A percentile compares a stretch with the other conserved stretches of the same genome.
Evolutionary conservation across 2,888 invertebrate genomes (phyloP).

Genomic region (Drosophila longiperda): DNA sequence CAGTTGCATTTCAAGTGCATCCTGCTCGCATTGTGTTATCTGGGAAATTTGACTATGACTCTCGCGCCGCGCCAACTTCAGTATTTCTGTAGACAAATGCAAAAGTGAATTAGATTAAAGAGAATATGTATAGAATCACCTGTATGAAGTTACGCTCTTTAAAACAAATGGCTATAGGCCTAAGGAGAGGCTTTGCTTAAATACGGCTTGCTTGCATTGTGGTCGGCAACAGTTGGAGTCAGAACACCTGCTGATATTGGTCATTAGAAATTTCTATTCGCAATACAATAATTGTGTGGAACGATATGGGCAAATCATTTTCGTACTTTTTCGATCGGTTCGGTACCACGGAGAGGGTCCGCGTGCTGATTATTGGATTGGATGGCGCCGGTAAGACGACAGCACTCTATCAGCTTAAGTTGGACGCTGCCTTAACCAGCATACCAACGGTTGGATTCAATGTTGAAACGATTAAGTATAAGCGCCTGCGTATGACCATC

Average conservation of each 20-base stretch:
- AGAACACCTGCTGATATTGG: constrained; percentile 5
- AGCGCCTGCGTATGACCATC: constrained; percentile 78
- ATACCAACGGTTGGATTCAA: constrained; percentile 82
- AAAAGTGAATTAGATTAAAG: constrained; percentile 4
- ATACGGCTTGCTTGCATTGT: neutral
- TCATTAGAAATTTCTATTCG: neutral
- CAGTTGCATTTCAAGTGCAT: constrained; percentile 98
- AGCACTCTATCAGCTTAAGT: constrained; percentile 76
- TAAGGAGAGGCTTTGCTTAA: neutral
- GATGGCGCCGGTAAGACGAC: constrained; percentile 83
- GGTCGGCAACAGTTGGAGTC: constrained; percentile 3
- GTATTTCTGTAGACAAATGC: constrained; percentile 89
- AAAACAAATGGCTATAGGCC: constrained; percentile 32
- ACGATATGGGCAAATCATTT: constrained; percentile 46
- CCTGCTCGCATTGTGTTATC: constrained; percentile 97
- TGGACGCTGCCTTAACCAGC: constrained; percentile 70
- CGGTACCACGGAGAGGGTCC: constrained; percentile 66
- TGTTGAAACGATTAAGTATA: constrained; percentile 79
- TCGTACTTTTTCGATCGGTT: constrained; percentile 69
- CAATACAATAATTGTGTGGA: neutral
- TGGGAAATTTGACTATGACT: constrained; percentile 95
- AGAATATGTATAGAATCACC: neutral
- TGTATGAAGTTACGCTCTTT: neutral
- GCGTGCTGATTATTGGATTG: constrained; percentile 79
- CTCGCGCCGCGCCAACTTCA: constrained; percentile 95